Evolutionary conservation across 2,797 vertebrate species (phyloP).

Genomic region (Pipistrellus nathusii): DNA sequence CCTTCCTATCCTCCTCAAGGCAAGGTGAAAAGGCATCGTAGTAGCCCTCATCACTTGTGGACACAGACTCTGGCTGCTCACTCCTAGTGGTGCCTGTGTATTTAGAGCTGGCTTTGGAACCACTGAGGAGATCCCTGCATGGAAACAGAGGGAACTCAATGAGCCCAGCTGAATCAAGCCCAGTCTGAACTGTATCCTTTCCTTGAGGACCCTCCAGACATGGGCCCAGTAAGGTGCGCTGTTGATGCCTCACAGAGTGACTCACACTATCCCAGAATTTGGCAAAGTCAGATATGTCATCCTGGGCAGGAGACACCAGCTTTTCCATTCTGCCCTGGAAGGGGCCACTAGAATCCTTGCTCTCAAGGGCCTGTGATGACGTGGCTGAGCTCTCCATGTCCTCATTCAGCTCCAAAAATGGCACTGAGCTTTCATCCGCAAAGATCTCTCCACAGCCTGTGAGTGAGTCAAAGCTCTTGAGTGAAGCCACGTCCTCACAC

Average conservation of each 20-base stretch:
- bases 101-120: conserved; percentile 86
- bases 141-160: conserved; percentile 75
- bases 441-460: conserved; percentile 94
- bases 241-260: conserved; percentile 85
- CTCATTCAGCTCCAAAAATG: conserved; percentile 85
- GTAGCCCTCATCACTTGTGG: conserved; percentile 93
- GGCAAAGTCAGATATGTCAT: conserved; percentile 87
- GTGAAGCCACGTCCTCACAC: conserved; percentile 91
- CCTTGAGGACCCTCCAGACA: conserved; percentile 71
- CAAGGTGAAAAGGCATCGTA: conserved; percentile 91
- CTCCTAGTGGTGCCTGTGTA: conserved; percentile 90
- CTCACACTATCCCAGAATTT: conserved; percentile 90
- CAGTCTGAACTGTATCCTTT: conserved; percentile 57
- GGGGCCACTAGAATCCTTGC: conserved; percentile 79
- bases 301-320: conserved; percentile 89
- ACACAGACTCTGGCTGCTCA: conserved; percentile 90
- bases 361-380: conserved; percentile 82
- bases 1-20: conserved; percentile 89
- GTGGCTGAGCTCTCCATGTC: conserved; percentile 79
- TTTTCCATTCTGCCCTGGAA: conserved; percentile 90
- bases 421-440: conserved; percentile 90
- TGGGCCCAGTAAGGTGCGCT: conserved; percentile 82
- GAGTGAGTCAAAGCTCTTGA: conserved; percentile 94
- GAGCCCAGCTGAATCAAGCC: conserved; percentile 54
- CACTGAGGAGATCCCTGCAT: conserved; percentile 80